Base-by-base conservation (phyloP, 2,888 invertebrate genomes). In the Torymus tubicola region DNA sequence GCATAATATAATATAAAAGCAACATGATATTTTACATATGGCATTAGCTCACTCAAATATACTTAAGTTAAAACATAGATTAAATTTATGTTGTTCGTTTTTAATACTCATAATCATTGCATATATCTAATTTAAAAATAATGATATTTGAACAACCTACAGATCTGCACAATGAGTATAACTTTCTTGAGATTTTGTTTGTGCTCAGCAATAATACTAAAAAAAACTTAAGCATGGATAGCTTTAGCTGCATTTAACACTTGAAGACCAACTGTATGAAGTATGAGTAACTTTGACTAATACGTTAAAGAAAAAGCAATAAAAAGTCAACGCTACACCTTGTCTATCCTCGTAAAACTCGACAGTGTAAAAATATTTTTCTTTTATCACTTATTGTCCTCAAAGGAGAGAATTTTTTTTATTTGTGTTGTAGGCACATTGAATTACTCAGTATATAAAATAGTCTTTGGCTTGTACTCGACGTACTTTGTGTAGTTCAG, bases 401-500 rank as follows among this genome's bases (percentile, higher is more conserved):
- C 21, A 31, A 65, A 31, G 31, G 24, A 69, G 57, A 71, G 60
- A 69, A 21, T 65, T 73, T 78, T 65, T 50, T 64, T 55, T 11
- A 42, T 65, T 73, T 78, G 58, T 50, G 52, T 55, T 5, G 31
- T 61, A 75, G 73, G 67, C 63, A 77, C 77, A 77, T 65, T 55
- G 24, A n/a, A 69, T 67, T 60, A 58, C 31, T 21, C 50, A 2
- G 61, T 68, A 73, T 84, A 84, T 55, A 84, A 77, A 68, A 85
- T 83, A 70, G 81, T 84, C 81, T 87, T 88, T 81, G 89, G 88
- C 61, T 88, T 90, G 10, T 90, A 85, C 84, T 91, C 91, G 11
- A 91, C 87, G 84, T 89, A 91, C 55, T 90, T 88, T 12, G 91
- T 90, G 65, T 89, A 87, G 77, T 91, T 90, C n/a, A 92, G 87